Conservation (phyloP, 2,113 vertebrate genomes). For the Nothobranchius furzeri region DNA sequence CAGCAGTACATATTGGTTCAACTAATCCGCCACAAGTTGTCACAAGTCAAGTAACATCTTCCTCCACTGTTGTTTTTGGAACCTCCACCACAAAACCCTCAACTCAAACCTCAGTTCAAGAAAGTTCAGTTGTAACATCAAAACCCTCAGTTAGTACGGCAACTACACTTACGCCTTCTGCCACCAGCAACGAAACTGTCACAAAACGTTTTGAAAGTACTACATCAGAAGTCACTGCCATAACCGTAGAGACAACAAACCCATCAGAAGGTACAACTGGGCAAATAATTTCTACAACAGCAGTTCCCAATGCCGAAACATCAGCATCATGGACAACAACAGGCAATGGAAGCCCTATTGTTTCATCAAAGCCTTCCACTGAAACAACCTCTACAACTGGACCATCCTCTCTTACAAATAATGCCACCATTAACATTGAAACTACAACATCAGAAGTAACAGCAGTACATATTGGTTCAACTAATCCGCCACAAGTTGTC, state of each 20-base stretch:
- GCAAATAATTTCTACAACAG: constrained; percentile 1
- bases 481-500: no score
- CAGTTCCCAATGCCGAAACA: constrained; percentile 5
- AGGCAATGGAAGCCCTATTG: constrained; percentile 2
- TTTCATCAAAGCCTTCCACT: no score
- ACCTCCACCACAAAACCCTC: no score
- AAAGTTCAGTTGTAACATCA: neutral
- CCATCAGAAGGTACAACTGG: neutral
- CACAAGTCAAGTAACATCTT: neutral
- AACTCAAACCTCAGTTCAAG: neutral
- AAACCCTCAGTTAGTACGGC: neutral
- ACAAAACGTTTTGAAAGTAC: neutral
- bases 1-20: neutral
- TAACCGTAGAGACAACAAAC: neutral
- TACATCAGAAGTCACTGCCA: neutral
- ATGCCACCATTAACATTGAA: no score
- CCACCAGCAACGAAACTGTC: neutral
- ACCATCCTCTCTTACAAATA: no score
- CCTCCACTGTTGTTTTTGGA: neutral
- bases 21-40: neutral
- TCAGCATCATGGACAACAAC: neutral
- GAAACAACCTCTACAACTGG: no score
- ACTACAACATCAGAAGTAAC: no score
- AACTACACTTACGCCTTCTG: neutral
- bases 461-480: no score